Evolutionary conservation across 2,888 invertebrate species (phyloP).

Genomic region (Macrophya alboannulata): DNA sequence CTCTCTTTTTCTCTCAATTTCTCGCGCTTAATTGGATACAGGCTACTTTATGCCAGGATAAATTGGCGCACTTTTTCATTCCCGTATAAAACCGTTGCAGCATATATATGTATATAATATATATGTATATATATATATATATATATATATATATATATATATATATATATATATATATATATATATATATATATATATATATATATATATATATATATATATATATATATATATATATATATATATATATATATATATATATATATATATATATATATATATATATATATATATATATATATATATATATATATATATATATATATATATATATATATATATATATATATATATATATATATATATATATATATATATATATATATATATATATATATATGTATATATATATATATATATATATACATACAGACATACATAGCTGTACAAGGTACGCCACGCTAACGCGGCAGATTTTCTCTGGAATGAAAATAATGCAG

Average conservation of each 20-base stretch:
- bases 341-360: conserved; percentile 11
- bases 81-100: conserved; percentile 12
- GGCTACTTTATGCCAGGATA: conserved; percentile 52
- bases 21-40: conserved; percentile 53
- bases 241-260: too few relatives aligned
- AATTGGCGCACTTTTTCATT: conserved; percentile 55
- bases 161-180: too few relatives aligned
- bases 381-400: too few relatives aligned
- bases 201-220: conserved; percentile 11
- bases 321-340: too few relatives aligned
- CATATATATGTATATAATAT: too few relatives aligned
- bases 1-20: conserved; percentile 32
- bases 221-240: too few relatives aligned
- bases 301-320: neutral
- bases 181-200: too few relatives aligned
- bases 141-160: too few relatives aligned
- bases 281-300: neutral
- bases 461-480: conserved; percentile 46
- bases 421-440: neutral
- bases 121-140: neutral
- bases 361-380: too few relatives aligned
- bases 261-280: too few relatives aligned
- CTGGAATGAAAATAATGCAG: conserved; percentile 53
- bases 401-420: too few relatives aligned
- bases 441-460: neutral